Conservation (phyloP, 1,140 invertebrate species). For the Nomia melanderi region DNA sequence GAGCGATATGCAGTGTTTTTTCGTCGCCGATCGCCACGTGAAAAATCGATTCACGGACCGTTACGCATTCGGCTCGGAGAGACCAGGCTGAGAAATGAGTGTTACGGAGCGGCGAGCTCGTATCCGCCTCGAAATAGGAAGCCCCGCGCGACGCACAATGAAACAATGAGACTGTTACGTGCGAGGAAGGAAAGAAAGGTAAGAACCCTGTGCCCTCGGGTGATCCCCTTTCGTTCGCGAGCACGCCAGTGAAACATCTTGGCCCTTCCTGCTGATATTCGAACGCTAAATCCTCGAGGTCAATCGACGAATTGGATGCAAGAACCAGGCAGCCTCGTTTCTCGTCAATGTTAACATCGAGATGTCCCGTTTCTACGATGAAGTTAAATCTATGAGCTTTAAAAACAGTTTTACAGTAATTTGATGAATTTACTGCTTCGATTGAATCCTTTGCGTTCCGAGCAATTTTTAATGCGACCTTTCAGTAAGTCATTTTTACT, state of each 20-base stretch:
- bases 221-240: constrained; percentile 28
- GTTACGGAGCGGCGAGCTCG: constrained; percentile 51
- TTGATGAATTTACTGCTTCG: too few species aligned
- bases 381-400: too few species aligned
- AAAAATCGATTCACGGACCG: constrained; percentile 64
- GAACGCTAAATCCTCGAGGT: too few species aligned
- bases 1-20: too few species aligned
- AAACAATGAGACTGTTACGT: constrained; percentile 59
- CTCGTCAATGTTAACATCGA: too few species aligned
- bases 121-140: constrained; percentile 56
- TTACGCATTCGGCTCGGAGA: constrained; percentile 53
- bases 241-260: constrained; percentile 28
- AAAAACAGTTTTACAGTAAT: too few species aligned
- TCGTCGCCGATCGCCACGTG: constrained; percentile 46
- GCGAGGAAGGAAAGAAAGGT: constrained; percentile 28
- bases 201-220: constrained; percentile 29
- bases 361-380: too few species aligned
- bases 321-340: too few species aligned
- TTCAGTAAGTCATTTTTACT: too few species aligned
- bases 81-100: constrained; percentile 41
- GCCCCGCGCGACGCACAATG: constrained; percentile 47
- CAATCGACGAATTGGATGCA: too few species aligned
- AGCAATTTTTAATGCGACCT: too few species aligned
- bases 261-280: background rate
- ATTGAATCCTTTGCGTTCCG: too few species aligned